Evolutionary conservation across 2,797 vertebrate species (phyloP), one percentile per base, ranked within the genome.

Genomic region (Gambelia wislizenii): DNA sequence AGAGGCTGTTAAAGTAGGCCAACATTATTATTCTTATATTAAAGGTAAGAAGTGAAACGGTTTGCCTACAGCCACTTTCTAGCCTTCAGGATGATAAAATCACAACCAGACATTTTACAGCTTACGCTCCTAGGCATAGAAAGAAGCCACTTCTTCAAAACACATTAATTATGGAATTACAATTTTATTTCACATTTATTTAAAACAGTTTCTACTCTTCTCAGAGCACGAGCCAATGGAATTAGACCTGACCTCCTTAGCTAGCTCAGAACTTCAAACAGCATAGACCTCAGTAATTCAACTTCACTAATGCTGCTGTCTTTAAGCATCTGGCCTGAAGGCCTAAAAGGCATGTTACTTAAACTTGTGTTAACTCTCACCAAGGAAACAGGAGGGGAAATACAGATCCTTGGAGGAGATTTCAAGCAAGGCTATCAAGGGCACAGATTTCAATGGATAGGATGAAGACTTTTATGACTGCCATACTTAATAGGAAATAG

Each of bases 341-440:
- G 90, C 94, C 76, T 18, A 76, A 92, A 93, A 86, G 10, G 52
- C 88, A 94, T 95, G 96, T 93, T 79, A 93, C 77, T 85, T 92
- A n/a, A n/a, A 86, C 88, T 95, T 82, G 88, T 90, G 95, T 93
- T 93, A 94, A 96, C 93, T 95, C 89, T 56, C 88, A 87, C 90
- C 86, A 82, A 92, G 89, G 56, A 12, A 3, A 83, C 42, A 14
- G 9, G 64, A 33, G 87, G 87, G 86, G 47, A 95, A 82, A 20
- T 61, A 30, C 52, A 72, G 27, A 47, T 61, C 79, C 47, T 93
- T 8, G 0, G 42, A 89, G 78, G 84, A 81, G 94, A 93, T 93
- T 95, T 96, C 93, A 95, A 96, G 87, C 56, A 94, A 95, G 89
- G 83, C 91, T 72, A 90, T 70, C 0, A 0, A 7, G 9, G 70